Conservation (phyloP, 92 coral and sea anemone genomes). For the Phymanthus crucifer region DNA sequence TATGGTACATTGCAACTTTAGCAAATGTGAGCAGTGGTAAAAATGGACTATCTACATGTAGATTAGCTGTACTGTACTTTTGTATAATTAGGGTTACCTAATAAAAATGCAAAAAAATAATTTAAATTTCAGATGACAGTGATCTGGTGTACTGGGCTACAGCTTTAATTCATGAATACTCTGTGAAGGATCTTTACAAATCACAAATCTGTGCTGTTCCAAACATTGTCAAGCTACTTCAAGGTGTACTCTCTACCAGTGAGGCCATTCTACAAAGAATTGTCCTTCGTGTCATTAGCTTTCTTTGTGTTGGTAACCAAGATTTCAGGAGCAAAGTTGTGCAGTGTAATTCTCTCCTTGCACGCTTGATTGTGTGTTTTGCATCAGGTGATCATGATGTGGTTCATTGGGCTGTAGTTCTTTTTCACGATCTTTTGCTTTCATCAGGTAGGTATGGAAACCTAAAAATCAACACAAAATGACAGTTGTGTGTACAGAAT, state of each 20-base stretch:
- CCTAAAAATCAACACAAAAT: background rate
- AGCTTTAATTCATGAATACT: slow-evolving; percentile 91
- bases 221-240: slow-evolving; percentile 73
- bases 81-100: too few relatives aligned
- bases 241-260: slow-evolving; percentile 81
- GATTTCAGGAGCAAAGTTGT: slow-evolving; percentile 61
- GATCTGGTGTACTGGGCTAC: slow-evolving; percentile 97
- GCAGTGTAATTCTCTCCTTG: slow-evolving; percentile 63
- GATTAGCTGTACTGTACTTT: background rate
- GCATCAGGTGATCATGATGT: slow-evolving; percentile 95
- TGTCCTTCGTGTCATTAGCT: slow-evolving; percentile 84
- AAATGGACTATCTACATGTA: too few relatives aligned
- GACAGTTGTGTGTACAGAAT: too few relatives aligned
- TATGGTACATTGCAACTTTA: too few relatives aligned
- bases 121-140: slow-evolving; percentile 66
- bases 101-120: too few relatives aligned
- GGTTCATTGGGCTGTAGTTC: slow-evolving; percentile 91
- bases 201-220: slow-evolving; percentile 80
- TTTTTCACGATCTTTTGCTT: slow-evolving; percentile 83
- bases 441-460: slow-evolving; percentile 71
- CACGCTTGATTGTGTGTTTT: slow-evolving; percentile 82
- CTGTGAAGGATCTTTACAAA: slow-evolving; percentile 72
- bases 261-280: slow-evolving; percentile 91
- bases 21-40: too few relatives aligned
- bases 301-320: slow-evolving; percentile 80